A percentile compares a stretch with the other conserved stretches of the same genome.
phyloP scores from a whole-genome alignment of 1,140 invertebrate species.

The Drosophila baimaii region DNA sequence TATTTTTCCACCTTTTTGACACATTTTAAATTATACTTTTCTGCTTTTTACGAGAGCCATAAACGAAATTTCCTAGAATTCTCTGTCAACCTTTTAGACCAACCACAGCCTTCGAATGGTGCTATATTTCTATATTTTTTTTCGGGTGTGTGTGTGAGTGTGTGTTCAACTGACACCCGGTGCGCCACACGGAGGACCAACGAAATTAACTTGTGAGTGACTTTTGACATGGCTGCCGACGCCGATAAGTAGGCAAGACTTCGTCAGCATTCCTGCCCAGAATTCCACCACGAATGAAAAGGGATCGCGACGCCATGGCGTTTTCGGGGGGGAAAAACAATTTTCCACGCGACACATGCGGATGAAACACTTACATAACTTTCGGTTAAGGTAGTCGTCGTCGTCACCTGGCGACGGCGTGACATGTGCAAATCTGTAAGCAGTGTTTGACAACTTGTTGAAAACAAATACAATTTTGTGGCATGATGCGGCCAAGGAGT shows the following conservation, averaged over 20 bases:
- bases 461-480: constrained; percentile 56
- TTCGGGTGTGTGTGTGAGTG: background rate
- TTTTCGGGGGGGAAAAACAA: constrained; percentile 4
- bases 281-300: constrained; percentile 8
- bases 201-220: constrained; percentile 77
- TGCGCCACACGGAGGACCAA: constrained; percentile 43
- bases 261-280: constrained; percentile 44
- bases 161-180: constrained; percentile 25
- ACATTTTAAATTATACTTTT: constrained; percentile 18
- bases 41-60: background rate
- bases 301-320: background rate
- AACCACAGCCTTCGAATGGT: background rate
- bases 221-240: constrained; percentile 52
- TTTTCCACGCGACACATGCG: constrained; percentile 19
- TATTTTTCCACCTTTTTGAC: constrained; percentile 15
- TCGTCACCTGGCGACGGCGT: constrained; percentile 44
- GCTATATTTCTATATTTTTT: background rate
- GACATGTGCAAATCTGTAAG: constrained; percentile 61
- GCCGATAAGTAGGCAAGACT: constrained; percentile 70
- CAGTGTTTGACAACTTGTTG: constrained; percentile 49
- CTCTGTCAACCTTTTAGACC: background rate
- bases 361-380: constrained; percentile 48
- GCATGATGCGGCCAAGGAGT: constrained; percentile 10
- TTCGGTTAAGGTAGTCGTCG: constrained; percentile 41
- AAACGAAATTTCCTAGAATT: constrained; percentile 7